Percentiles rank a stretch among this genome's conserved stretches.
These are phyloP conservation scores for Ivindomyrus marchei DNA, from an alignment of 2,113 vertebrate species.

Conservation along the genomic window DNA sequence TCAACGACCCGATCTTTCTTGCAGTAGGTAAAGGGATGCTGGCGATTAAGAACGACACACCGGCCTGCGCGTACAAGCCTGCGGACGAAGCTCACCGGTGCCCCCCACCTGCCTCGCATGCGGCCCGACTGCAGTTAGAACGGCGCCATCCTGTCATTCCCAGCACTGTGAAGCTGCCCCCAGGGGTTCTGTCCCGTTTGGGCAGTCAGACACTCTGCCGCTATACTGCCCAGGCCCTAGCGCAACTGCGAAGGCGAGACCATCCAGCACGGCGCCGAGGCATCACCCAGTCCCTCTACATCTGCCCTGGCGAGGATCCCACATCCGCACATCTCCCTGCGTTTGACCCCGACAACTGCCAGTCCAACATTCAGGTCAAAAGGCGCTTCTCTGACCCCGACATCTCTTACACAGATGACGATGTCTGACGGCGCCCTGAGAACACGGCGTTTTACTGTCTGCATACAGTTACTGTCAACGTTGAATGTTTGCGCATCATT, in stretches of 20 bases:
- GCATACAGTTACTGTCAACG: constrained; percentile 18
- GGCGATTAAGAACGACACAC: constrained; percentile 34
- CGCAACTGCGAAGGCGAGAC: constrained; percentile 51
- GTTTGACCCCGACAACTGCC: constrained; percentile 3
- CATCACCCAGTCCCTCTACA: constrained; percentile 74
- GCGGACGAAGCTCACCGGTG: constrained; percentile 28
- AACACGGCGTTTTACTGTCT: background rate
- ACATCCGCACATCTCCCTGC: background rate
- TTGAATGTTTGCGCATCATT: constrained; percentile 5
- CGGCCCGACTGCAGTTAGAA: constrained; percentile 58
- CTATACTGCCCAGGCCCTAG: background rate
- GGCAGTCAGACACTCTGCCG: constrained; percentile 27
- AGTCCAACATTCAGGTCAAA: constrained; percentile 45
- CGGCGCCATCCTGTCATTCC: constrained; percentile 73
- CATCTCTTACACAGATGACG: constrained; percentile 46
- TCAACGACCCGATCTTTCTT: background rate
- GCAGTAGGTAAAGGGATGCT: constrained; percentile 36
- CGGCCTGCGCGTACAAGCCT: constrained; percentile 33
- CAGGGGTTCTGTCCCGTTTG: constrained; percentile 49
- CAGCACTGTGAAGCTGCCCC: constrained; percentile 73
- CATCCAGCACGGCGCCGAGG: constrained; percentile 70
- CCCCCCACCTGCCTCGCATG: constrained; percentile 52
- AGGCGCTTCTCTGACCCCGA: constrained; percentile 83
- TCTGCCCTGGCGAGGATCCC: constrained; percentile 48
- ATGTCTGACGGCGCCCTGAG: constrained; percentile 27